A percentile compares a stretch with the other conserved stretches of the same genome.
phyloP scores from a whole-genome alignment of 2,113 vertebrate genomes.

The Sterrhoptilus dennistouni region DNA sequence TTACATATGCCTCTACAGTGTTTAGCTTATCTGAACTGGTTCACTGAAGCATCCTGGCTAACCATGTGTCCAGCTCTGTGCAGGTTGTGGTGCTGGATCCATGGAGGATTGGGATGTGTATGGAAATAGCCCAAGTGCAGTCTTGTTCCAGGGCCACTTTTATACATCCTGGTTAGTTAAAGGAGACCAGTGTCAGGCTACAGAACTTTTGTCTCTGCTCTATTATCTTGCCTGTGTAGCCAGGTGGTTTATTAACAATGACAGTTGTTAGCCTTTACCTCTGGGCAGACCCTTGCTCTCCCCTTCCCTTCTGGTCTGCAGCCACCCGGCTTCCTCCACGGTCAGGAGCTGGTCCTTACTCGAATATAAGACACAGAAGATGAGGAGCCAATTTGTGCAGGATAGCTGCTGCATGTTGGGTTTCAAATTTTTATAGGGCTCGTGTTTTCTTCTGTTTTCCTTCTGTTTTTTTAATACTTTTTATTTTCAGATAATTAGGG shows the following conservation, averaged over 20 bases:
- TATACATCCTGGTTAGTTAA: fast-evolving
- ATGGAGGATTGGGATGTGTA: neutral
- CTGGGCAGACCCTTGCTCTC: neutral
- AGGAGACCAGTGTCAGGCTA: neutral
- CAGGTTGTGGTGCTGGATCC: fast-evolving
- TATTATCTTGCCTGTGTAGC: neutral
- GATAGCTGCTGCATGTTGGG: neutral
- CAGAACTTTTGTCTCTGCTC: neutral
- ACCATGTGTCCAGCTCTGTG: neutral
- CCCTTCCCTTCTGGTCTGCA: neutral
- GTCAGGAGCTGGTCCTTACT: neutral
- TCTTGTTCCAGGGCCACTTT: neutral
- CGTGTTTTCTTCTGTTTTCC: neutral
- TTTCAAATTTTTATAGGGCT: neutral
- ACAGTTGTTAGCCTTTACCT: fast-evolving
- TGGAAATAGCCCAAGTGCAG: neutral
- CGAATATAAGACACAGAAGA: neutral
- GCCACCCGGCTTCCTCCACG: neutral
- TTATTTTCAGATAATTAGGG: neutral
- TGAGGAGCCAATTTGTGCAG: neutral
- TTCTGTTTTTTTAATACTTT: neutral
- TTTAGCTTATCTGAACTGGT: neutral
- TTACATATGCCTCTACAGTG: fast-evolving
- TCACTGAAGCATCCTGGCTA: neutral
- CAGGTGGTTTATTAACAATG: neutral